Evolutionary conservation across 2,888 invertebrate genomes (phyloP).

Genomic region (Agrochola lota): DNA sequence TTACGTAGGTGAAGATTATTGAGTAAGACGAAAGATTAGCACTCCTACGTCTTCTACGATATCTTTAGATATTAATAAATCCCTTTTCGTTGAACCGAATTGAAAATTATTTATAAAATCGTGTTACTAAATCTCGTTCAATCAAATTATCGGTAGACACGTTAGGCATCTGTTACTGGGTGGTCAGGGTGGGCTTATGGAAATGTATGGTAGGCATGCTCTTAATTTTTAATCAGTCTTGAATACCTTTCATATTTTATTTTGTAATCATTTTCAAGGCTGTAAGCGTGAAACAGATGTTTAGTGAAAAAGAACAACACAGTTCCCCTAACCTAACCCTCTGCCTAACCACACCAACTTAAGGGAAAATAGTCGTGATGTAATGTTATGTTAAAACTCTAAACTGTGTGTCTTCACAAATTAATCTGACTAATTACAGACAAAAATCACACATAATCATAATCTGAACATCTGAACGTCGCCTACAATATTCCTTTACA

Average conservation of each 20-base stretch:
- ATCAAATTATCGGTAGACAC: background rate
- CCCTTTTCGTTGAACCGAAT: background rate
- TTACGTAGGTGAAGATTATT: too few species aligned
- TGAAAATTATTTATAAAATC: slow-evolving; percentile 5
- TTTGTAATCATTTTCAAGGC: background rate
- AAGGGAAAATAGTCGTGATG: background rate
- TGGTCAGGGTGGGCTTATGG: background rate
- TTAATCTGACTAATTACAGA: background rate
- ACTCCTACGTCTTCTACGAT: background rate
- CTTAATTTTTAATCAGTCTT: too few species aligned
- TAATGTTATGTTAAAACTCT: background rate
- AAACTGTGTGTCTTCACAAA: background rate
- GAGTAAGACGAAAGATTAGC: background rate
- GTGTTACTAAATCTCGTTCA: too few species aligned
- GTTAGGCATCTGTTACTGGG: background rate
- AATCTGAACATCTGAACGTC: too few species aligned
- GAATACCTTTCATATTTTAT: too few species aligned
- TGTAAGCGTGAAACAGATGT: background rate
- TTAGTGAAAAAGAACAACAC: too few species aligned
- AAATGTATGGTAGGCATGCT: background rate
- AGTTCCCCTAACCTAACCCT: too few species aligned
- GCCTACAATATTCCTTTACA: too few species aligned
- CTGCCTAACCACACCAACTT: too few species aligned
- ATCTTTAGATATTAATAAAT: too few species aligned
- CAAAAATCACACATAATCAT: background rate